These are phyloP conservation scores for Pachycephala philippinensis DNA, from an alignment of 2,113 vertebrate species.

Conservation along the genomic window DNA sequence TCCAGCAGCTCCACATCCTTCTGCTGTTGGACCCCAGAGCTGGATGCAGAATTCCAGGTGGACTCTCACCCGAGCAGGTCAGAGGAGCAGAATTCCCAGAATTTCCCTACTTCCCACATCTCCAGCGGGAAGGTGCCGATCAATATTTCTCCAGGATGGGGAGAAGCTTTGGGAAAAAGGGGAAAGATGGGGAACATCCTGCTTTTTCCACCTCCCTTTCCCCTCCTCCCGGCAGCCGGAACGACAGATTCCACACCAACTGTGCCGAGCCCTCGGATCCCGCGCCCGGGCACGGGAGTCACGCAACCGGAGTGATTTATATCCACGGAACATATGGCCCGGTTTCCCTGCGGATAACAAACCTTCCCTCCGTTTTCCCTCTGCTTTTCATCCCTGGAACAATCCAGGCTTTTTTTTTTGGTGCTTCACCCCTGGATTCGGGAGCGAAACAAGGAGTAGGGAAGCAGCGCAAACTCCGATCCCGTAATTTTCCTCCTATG, in stretches of 20 bases:
- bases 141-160: rapidly evolving
- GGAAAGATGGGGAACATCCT: background rate
- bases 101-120: background rate
- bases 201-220: background rate
- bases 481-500: rapidly evolving
- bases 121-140: rapidly evolving
- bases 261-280: background rate
- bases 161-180: background rate
- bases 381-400: rapidly evolving
- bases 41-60: background rate
- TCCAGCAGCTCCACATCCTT: background rate
- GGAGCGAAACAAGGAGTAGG: rapidly evolving
- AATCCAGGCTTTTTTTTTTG: background rate
- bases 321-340: background rate
- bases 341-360: background rate
- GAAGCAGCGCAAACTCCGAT: background rate
- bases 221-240: background rate
- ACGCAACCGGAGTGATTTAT: background rate
- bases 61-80: background rate
- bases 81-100: background rate
- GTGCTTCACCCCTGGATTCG: background rate
- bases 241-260: background rate
- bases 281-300: background rate
- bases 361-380: rapidly evolving
- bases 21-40: background rate